Evolutionary conservation across 1,140 invertebrate species (phyloP), one percentile per base, ranked within the genome.

Genomic region (Cyclina sinensis): DNA sequence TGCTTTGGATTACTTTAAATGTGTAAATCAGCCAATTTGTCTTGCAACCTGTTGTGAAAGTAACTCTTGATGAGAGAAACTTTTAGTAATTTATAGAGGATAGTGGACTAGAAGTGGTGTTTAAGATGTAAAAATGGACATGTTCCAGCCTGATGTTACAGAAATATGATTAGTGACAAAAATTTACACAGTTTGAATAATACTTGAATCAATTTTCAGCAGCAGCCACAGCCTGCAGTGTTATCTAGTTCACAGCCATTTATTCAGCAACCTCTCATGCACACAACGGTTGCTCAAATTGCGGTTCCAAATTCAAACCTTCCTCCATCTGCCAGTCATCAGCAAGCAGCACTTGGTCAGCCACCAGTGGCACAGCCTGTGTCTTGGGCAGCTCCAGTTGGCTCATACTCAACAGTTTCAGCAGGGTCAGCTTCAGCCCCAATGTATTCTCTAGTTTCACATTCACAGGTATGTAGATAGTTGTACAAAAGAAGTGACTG

Each of bases 301-400:
- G 78, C 85, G 7, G 74, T 89, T 48, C 84, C 82, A 16, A 86
- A 51, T 32, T 39, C 84, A 24, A 32, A 79, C 24, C 14, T 92
- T 9, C 92, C 91, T 85, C 90, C 90, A 16, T 86, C 90, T 16
- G 91, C 91, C 39, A 27, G 89, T 21, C 68, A 62, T 5, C 85
- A 46, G 73, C 90, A 74, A 32, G 32, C 43, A n/a, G n/a, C 74
- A 27, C 48, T 79, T 37, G 74, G 21, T 9, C 46, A 82, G 65
- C 76, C 68, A 86, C 68, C 54, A 57, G 24, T 59, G 35, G 62
- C 79, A 73, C 37, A 85, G 74, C 74, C 37, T 73, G 57, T 48
- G 2, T 59, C 79, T 30, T 84, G 88, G 84, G 46, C 21, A n/a
- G n/a, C 57, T 76, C 54, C 54, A 30, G 76, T 59, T 32, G 70